These are phyloP conservation scores for Aspidapion aeneum DNA, from an alignment of 2,888 invertebrate genomes.

Conservation along the genomic window DNA sequence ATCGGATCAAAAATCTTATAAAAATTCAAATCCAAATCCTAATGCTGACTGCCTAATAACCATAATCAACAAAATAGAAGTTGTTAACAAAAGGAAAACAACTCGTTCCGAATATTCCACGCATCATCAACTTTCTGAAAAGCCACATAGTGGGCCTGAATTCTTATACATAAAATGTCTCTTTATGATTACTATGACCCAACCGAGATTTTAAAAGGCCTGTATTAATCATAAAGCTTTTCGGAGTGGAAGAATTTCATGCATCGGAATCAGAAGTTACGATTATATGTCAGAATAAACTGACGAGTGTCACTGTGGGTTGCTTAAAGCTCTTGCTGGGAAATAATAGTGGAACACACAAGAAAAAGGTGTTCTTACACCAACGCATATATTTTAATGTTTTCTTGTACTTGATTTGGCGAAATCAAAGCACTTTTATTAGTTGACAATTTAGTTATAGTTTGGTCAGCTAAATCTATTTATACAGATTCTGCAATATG, in stretches of 20 bases:
- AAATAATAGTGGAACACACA: background rate
- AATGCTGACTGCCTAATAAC: no score
- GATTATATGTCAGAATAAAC: conserved; percentile 48
- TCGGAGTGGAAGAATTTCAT: background rate
- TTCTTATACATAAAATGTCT: background rate
- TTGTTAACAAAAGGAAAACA: background rate
- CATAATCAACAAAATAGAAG: background rate
- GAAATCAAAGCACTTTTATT: no score
- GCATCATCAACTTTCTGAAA: background rate
- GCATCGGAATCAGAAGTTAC: conserved; percentile 43
- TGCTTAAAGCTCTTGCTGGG: conserved; percentile 19
- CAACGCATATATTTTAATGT: background rate
- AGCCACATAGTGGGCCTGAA: background rate
- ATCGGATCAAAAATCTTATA: no score
- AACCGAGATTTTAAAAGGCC: background rate
- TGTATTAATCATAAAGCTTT: background rate
- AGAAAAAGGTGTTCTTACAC: background rate
- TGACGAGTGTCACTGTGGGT: conserved; percentile 41
- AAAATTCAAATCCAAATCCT: no score
- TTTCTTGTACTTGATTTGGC: no score
- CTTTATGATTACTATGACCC: background rate
- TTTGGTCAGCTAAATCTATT: no score
- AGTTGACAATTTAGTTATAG: no score
- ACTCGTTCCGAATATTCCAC: background rate
- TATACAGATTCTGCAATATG: no score